These are phyloP conservation scores for Zaprionus ghesquierei DNA, from an alignment of 1,140 invertebrate species.

Conservation along the genomic window DNA sequence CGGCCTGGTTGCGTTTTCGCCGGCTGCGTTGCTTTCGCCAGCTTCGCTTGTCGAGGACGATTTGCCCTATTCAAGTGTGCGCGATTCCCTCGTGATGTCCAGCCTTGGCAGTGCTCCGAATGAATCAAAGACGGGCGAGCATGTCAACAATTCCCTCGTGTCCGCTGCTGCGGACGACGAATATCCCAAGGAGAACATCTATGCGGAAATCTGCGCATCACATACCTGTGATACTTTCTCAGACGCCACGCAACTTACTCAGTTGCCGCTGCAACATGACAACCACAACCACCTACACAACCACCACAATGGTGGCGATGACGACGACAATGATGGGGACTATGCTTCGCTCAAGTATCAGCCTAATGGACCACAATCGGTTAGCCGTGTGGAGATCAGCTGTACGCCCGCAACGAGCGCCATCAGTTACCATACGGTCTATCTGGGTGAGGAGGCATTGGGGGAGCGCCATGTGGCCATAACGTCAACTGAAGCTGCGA, in stretches of 20 bases:
- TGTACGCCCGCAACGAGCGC: conserved; percentile 57
- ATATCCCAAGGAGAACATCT: conserved; percentile 85
- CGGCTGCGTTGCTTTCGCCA: conserved; percentile 42
- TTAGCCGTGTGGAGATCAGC: conserved; percentile 76
- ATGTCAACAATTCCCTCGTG: not conserved
- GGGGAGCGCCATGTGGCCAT: conserved; percentile 55
- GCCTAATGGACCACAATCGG: conserved; percentile 58
- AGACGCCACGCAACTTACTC: conserved; percentile 51
- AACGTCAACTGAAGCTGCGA: not conserved
- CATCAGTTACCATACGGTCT: conserved; percentile 77
- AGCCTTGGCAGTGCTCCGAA: conserved; percentile 38
- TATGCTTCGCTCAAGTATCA: conserved; percentile 76
- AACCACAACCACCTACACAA: too few species aligned
- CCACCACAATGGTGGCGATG: conserved; percentile 8
- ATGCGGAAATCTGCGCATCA: conserved; percentile 85
- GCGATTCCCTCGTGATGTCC: conserved; percentile 72
- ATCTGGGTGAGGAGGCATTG: conserved; percentile 71
- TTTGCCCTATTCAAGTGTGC: conserved; percentile 78
- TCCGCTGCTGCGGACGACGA: conserved; percentile 46
- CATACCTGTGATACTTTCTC: conserved; percentile 60
- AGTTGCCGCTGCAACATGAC: conserved; percentile 29
- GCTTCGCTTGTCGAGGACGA: conserved; percentile 71
- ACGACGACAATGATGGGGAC: conserved; percentile 53
- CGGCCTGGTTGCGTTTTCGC: conserved; percentile 35
- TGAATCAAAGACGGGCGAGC: not conserved